Evolutionary conservation across 2,888 invertebrate genomes (phyloP).

Genomic region (Chelonus formosanus): DNA sequence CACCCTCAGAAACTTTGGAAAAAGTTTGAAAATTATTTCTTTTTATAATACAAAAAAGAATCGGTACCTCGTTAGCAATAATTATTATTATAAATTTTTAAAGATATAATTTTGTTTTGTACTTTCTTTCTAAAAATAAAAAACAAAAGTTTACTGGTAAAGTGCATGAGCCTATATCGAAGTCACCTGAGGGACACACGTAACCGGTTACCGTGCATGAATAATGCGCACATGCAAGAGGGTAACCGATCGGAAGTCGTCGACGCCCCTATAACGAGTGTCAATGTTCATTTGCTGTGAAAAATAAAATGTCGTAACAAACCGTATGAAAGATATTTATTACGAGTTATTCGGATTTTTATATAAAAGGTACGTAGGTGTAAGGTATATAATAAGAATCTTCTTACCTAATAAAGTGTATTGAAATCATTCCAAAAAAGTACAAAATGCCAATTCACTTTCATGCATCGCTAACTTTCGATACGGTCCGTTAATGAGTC

Average conservation of each 20-base stretch:
- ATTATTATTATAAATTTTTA: too few species aligned
- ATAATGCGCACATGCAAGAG: slow-evolving; percentile 28
- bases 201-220: slow-evolving; percentile 29
- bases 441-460: slow-evolving; percentile 17
- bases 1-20: too few species aligned
- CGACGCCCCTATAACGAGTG: slow-evolving; percentile 34
- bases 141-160: not conserved
- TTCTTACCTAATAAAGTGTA: slow-evolving; percentile 22
- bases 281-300: slow-evolving; percentile 34
- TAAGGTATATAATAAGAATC: not conserved
- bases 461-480: slow-evolving; percentile 7
- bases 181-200: slow-evolving; percentile 21
- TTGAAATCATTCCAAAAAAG: slow-evolving; percentile 1
- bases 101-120: too few species aligned
- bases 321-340: slow-evolving; percentile 1
- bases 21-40: too few species aligned
- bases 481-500: not conserved
- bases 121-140: too few species aligned
- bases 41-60: too few species aligned
- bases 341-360: not conserved
- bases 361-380: too few species aligned
- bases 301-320: slow-evolving; percentile 19
- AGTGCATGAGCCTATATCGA: slow-evolving; percentile 1
- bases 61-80: too few species aligned
- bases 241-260: slow-evolving; percentile 31